phyloP scores from a whole-genome alignment of 2,797 vertebrate genomes.

The Lutjanus argentimaculatus region DNA sequence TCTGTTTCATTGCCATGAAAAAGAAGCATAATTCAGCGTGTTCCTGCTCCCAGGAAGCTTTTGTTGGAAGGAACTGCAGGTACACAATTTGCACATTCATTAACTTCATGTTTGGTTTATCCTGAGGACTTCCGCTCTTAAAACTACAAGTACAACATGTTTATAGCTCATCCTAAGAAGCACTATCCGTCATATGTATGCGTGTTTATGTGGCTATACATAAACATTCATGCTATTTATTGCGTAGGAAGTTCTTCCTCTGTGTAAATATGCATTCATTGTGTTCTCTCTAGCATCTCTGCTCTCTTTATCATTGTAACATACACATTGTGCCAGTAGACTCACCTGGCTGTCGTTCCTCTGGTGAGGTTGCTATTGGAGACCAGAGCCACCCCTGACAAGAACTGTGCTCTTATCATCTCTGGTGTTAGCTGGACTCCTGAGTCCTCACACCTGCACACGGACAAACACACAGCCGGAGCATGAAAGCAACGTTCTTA shows the following conservation, averaged over 20 bases:
- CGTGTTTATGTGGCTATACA: neutral
- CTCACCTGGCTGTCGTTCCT: conserved; percentile 42
- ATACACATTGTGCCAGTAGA: neutral
- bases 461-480: conserved; percentile 22
- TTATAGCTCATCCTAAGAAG: conserved; percentile 1
- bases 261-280: conserved; percentile 34
- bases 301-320: neutral
- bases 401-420: conserved; percentile 82
- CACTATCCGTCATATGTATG: neutral
- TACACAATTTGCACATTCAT: conserved; percentile 17
- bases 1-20: neutral
- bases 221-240: conserved; percentile 21
- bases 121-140: conserved; percentile 41
- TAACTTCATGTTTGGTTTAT: conserved; percentile 54
- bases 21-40: neutral
- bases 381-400: conserved; percentile 43
- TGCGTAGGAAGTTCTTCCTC: conserved; percentile 10
- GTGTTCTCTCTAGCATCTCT: neutral
- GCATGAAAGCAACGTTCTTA: neutral
- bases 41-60: conserved; percentile 46
- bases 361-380: conserved; percentile 39
- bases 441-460: conserved; percentile 63
- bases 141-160: conserved; percentile 19
- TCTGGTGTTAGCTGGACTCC: conserved; percentile 77
- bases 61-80: conserved; percentile 27